These are phyloP conservation scores for Hymenopus coronatus DNA, from an alignment of 2,888 invertebrate species.

Conservation along the genomic window DNA sequence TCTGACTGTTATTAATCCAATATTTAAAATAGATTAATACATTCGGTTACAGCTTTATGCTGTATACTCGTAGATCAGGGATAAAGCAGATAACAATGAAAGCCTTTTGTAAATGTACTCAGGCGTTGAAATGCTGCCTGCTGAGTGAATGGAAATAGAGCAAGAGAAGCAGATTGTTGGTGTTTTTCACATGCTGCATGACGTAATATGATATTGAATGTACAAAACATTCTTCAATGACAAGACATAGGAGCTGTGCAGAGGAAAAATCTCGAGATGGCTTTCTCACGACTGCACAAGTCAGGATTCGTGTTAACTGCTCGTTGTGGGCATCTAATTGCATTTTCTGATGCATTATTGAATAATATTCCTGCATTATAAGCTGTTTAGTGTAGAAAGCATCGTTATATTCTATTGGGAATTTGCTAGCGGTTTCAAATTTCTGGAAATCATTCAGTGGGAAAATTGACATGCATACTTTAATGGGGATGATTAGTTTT, in stretches of 20 bases:
- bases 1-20: too few relatives aligned
- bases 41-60: too few relatives aligned
- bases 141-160: background rate
- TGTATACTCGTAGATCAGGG: too few relatives aligned
- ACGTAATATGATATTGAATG: background rate
- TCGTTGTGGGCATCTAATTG: background rate
- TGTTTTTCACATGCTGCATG: background rate
- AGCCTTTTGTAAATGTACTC: background rate
- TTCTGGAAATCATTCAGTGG: background rate
- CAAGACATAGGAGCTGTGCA: background rate
- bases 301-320: background rate
- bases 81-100: too few relatives aligned
- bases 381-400: background rate
- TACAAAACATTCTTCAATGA: background rate
- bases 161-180: background rate
- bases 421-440: background rate
- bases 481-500: too few relatives aligned
- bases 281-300: background rate
- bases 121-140: background rate
- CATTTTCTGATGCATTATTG: background rate
- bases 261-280: background rate
- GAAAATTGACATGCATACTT: background rate
- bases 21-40: too few relatives aligned
- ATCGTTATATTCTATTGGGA: background rate
- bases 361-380: background rate